Evolutionary conservation across 2,888 invertebrate species (phyloP).

Genomic region (Drosophila borealis): DNA sequence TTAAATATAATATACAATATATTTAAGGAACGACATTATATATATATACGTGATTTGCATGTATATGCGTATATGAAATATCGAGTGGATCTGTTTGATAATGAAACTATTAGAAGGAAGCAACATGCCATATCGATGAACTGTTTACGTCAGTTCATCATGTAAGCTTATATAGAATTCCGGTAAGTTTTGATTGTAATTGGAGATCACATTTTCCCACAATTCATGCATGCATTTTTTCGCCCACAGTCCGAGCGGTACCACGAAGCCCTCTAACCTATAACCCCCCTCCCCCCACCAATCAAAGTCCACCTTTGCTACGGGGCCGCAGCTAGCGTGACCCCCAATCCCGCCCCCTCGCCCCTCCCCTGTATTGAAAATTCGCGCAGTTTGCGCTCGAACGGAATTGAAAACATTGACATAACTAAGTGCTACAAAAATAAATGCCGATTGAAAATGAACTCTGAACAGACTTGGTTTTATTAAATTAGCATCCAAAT

Average conservation of each 20-base stretch:
- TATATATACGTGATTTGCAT: neutral
- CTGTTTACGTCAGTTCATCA: neutral
- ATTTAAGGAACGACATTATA: neutral
- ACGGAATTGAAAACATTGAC: neutral
- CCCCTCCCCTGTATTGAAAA: neutral
- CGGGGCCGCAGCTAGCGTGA: neutral
- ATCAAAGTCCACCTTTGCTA: neutral
- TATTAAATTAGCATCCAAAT: too few species aligned
- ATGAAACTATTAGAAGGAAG: neutral
- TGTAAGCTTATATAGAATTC: neutral
- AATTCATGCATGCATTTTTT: too few species aligned
- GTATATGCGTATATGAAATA: neutral
- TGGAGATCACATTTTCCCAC: too few species aligned
- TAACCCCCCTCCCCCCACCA: too few species aligned
- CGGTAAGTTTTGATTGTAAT: neutral
- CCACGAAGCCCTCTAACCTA: neutral
- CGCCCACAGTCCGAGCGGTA: conserved; percentile 6
- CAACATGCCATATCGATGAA: neutral
- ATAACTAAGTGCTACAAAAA: neutral
- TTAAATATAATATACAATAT: neutral
- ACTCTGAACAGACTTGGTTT: too few species aligned
- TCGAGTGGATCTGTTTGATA: neutral
- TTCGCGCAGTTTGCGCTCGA: conserved; percentile 18
- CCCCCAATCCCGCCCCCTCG: too few species aligned
- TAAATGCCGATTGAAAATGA: neutral